Base-by-base conservation (phyloP, 2,113 vertebrate genomes). In the Trachemys scripta region DNA sequence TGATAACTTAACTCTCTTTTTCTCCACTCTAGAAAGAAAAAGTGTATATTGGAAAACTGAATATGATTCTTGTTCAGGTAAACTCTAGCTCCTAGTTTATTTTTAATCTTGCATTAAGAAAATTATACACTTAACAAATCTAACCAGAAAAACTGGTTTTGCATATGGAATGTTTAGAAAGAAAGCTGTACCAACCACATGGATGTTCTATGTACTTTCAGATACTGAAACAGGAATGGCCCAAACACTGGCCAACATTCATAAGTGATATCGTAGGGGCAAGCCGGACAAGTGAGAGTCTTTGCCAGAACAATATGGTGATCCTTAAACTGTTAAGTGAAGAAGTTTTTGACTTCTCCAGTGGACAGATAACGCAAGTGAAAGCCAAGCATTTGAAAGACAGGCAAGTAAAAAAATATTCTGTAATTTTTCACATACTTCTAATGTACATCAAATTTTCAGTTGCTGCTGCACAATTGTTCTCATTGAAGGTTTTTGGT, bases 181-280 rank as follows among this genome's bases (percentile, higher is more conserved):
- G 22, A 75, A 38, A 82, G n/a, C 49, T 54, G 75, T n/a, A 65
- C 38, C 54, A 95, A 49, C 89, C 1, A 0, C 29, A 8, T 1
- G 24, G 56, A 22, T 50, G 62, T 75, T 87, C 92, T 24, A 75
- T 50, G 2, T 50, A 59, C 88, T 89, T 92, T 65, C 96, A 99
- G 99, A 99, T 99, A 97, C 97, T 99, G 92, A 99, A 99, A 95
- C 99, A 99, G 97, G 99, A 99, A 97, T 99, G 99, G 99, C 99
- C 99, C 1, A 99, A 99, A 96, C 99, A 99, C 97, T 99, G 99
- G 99, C 99, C 99, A 19, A 99, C 99, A 17, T 99, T 99, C 89
- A 99, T 99, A 97, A 99, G 99, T 1, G 99, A 99, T 95, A 99
- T 99, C 45, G 99, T 99, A 78, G 99, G 99, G 65, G 99, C 99